Conservation (phyloP, 2,888 invertebrate species). For the Eupithecia vulgata region DNA sequence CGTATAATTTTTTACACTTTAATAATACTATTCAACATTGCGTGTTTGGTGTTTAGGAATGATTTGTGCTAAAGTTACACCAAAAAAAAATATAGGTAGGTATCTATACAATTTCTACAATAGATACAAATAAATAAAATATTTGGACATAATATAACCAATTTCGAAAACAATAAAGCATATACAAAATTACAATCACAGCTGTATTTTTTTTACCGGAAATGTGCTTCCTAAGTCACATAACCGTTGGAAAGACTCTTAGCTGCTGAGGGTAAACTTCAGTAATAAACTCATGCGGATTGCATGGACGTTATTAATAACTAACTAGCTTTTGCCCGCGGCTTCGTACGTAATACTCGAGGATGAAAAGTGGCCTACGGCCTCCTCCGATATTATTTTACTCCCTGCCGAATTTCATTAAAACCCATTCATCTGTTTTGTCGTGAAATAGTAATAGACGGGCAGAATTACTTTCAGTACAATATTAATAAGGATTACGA, state of each 20-base stretch:
- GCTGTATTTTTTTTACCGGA: not conserved
- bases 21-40: slow-evolving; percentile 42
- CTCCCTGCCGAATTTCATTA: not conserved
- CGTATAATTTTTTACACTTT: slow-evolving; percentile 35
- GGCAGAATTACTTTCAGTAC: not conserved
- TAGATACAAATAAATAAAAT: slow-evolving; percentile 21
- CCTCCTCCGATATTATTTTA: not conserved
- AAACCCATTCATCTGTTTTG: not conserved
- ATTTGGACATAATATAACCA: slow-evolving; percentile 9
- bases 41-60: slow-evolving; percentile 36
- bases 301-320: not conserved
- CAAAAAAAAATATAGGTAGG: slow-evolving; percentile 25
- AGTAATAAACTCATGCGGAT: slow-evolving; percentile 5
- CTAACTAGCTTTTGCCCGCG: not conserved
- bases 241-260: not conserved
- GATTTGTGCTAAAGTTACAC: slow-evolving; percentile 36
- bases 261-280: not conserved
- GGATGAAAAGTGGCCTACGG: not conserved
- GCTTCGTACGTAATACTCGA: not conserved
- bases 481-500: not conserved
- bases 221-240: not conserved
- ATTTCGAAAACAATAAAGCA: slow-evolving; percentile 28
- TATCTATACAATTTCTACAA: slow-evolving; percentile 31
- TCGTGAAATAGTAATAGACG: not conserved
- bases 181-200: slow-evolving; percentile 33